A percentile compares a stretch with the other conserved stretches of the same genome.
These are phyloP conservation scores for Hipposideros armiger DNA, from an alignment of 2,113 vertebrate genomes.

Conservation along the genomic window DNA sequence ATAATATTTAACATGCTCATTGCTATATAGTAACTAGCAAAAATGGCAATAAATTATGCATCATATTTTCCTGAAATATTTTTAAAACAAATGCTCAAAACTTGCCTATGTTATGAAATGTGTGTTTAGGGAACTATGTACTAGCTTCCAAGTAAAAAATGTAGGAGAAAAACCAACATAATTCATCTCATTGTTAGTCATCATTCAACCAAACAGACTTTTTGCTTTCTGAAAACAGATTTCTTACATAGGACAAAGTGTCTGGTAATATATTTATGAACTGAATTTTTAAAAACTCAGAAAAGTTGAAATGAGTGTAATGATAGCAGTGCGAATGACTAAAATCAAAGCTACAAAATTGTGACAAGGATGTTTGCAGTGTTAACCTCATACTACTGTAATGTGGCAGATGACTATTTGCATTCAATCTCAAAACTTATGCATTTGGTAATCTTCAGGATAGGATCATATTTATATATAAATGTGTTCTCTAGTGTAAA, in stretches of 20 bases:
- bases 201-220: not conserved
- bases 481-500: conserved; percentile 74
- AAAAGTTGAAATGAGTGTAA: not conserved
- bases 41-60: not conserved
- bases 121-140: not conserved
- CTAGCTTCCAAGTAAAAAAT: not conserved
- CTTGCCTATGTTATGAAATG: not conserved
- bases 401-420: not conserved
- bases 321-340: not conserved
- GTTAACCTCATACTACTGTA: not conserved
- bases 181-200: conserved; percentile 23
- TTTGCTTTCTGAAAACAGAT: not conserved
- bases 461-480: conserved; percentile 75
- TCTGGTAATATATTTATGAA: not conserved
- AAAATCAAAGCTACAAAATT: conserved; percentile 46
- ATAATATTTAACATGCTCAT: not conserved
- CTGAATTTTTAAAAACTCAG: not conserved
- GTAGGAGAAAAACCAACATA: not conserved
- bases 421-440: conserved; percentile 17
- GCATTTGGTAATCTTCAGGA: conserved; percentile 43
- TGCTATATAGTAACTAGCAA: not conserved
- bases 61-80: conserved; percentile 18
- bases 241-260: not conserved
- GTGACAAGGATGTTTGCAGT: not conserved
- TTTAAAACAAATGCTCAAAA: conserved; percentile 24